Conservation (phyloP, 2,888 invertebrate species). For the Odontocolon sp. region DNA sequence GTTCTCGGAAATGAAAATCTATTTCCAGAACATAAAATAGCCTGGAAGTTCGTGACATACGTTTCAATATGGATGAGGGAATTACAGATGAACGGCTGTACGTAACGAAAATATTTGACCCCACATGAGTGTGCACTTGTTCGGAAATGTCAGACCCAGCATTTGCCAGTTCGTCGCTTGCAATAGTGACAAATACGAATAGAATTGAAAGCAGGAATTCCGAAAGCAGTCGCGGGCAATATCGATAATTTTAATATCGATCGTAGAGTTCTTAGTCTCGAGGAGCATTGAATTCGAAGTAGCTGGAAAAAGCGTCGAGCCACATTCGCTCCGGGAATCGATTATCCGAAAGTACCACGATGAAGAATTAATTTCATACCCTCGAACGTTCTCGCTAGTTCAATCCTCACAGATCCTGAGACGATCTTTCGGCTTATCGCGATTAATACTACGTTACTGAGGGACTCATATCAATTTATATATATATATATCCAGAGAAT, state of each 20-base stretch:
- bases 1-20: background rate
- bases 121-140: background rate
- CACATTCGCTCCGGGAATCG: constrained; percentile 28
- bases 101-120: background rate
- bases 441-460: constrained; percentile 8
- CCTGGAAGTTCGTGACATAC: background rate
- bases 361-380: constrained; percentile 55
- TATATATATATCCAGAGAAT: too few relatives aligned
- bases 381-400: constrained; percentile 42
- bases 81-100: background rate
- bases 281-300: constrained; percentile 30
- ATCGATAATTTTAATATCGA: constrained; percentile 59
- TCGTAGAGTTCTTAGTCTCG: constrained; percentile 41
- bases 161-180: background rate
- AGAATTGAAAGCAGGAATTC: background rate
- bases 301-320: constrained; percentile 24
- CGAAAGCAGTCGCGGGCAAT: constrained; percentile 11
- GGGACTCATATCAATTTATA: too few relatives aligned
- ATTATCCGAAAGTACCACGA: constrained; percentile 44
- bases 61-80: background rate
- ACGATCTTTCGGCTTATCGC: constrained; percentile 27
- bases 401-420: constrained; percentile 26
- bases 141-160: constrained; percentile 34
- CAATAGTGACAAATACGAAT: constrained; percentile 3
- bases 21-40: background rate